Evolutionary conservation across 2,113 vertebrate genomes (phyloP), one percentile per base, ranked within the genome.

Genomic region (Athene cunicularia): DNA sequence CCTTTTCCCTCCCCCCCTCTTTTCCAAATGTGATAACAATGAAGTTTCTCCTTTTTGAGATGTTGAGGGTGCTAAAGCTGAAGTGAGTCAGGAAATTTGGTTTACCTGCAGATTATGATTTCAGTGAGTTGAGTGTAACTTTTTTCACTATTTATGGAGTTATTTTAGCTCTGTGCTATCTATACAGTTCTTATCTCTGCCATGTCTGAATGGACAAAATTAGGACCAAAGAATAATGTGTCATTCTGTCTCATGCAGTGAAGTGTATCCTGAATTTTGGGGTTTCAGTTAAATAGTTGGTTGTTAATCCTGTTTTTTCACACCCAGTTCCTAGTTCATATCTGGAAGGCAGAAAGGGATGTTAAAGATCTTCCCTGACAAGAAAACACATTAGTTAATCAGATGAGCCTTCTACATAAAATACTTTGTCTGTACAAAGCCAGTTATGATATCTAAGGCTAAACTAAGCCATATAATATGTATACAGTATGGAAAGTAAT

Each of bases 1-100:
- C 14, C 8, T 8, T 63, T 24, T 5, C 4, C 33, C 6, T 11
- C 2, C 1, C 3, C 2, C 1, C 0, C 6, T 33, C 9, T 62
- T 84, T 92, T 45, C 27, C 35, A 90, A 52, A 30, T 66, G n/a
- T 43, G 35, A 6, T 66, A 20, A 74, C 56, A 63, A 56, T 49
- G 22, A 82, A 60, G 17, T 73, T 88, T 83, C 22, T 43, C 24
- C 15, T 75, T 74, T 14, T 15, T 81, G 26, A 64, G 49, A 55
- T 67, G 13, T 11, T 71, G 21, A 70, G n/a, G 21, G 37, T 83
- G 23, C 35, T 71, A 62, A 45, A 89, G 27, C 20, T 86, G 30
- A 60, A 2, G 0, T 50, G 53, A 20, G 13, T 70, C 27, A 32
- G 20, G 30, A 62, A 73, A 37, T 55, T 26, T 55, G 50, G 12